A percentile compares a stretch with the other conserved stretches of the same genome.
These are phyloP conservation scores for Lysandra bellargus DNA, from an alignment of 2,888 invertebrate species.

Conservation along the genomic window DNA sequence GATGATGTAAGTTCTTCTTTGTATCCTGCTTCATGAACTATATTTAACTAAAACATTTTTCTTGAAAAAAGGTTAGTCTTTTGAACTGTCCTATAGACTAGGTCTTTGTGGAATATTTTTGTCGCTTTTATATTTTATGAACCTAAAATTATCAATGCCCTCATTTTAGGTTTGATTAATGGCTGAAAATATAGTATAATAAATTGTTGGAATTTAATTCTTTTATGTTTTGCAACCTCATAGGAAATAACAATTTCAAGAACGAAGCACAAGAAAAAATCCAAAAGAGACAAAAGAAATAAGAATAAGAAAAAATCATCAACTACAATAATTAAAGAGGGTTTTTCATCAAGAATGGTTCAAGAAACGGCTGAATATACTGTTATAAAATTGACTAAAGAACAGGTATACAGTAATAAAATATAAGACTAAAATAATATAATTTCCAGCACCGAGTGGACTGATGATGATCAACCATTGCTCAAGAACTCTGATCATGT, in stretches of 20 bases:
- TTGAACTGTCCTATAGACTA: too few species aligned
- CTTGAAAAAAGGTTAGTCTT: too few species aligned
- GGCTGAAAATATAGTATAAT: too few species aligned
- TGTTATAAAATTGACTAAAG: slow-evolving; percentile 67
- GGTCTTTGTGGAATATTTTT: too few species aligned
- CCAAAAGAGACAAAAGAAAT: slow-evolving; percentile 29
- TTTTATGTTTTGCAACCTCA: neutral
- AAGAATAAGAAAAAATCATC: slow-evolving; percentile 30
- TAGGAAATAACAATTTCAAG: neutral
- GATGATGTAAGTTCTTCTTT: slow-evolving; percentile 34
- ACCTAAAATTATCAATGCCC: neutral
- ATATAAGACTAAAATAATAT: neutral
- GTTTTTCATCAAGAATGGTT: slow-evolving; percentile 71
- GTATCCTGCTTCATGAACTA: neutral
- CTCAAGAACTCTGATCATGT: too few species aligned
- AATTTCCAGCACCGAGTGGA: neutral
- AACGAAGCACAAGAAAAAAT: slow-evolving; percentile 21
- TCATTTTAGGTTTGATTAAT: too few species aligned
- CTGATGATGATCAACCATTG: too few species aligned
- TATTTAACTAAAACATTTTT: too few species aligned
- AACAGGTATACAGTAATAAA: slow-evolving; percentile 53
- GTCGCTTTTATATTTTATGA: neutral
- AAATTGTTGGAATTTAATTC: neutral
- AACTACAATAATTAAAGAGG: slow-evolving; percentile 46
- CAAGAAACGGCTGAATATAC: slow-evolving; percentile 69